These are phyloP conservation scores for Choloepus didactylus DNA, from an alignment of 2,797 vertebrate genomes.

Conservation along the genomic window DNA sequence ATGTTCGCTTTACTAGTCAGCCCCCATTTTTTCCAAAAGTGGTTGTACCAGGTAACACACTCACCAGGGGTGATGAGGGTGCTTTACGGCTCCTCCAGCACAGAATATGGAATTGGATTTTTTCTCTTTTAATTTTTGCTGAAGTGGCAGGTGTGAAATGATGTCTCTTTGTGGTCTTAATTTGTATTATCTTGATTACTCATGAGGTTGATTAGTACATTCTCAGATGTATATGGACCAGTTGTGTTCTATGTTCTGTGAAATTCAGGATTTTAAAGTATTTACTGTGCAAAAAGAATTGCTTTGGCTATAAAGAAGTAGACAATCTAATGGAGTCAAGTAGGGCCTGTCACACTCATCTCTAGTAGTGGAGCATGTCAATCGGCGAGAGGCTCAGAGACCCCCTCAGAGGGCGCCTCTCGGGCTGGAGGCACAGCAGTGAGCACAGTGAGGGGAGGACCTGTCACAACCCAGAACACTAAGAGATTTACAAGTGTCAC, in stretches of 20 bases:
- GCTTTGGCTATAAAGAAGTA: neutral
- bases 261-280: constrained; percentile 6
- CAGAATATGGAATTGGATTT: neutral
- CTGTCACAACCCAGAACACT: neutral
- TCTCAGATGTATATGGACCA: neutral
- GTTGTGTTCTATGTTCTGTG: neutral
- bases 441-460: neutral
- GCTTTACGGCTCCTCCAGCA: neutral
- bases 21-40: neutral
- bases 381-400: neutral
- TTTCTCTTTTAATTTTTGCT: constrained; percentile 43
- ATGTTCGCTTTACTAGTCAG: neutral
- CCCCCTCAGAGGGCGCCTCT: neutral
- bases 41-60: neutral
- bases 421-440: neutral
- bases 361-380: neutral
- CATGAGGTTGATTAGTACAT: neutral
- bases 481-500: neutral
- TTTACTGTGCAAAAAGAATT: neutral
- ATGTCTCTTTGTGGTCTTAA: neutral
- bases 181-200: neutral
- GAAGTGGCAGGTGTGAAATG: neutral
- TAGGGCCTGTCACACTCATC: neutral
- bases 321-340: neutral
- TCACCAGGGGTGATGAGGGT: neutral